Base-by-base conservation (phyloP, 2,113 vertebrate genomes). In the Tylochromis polylepis region DNA sequence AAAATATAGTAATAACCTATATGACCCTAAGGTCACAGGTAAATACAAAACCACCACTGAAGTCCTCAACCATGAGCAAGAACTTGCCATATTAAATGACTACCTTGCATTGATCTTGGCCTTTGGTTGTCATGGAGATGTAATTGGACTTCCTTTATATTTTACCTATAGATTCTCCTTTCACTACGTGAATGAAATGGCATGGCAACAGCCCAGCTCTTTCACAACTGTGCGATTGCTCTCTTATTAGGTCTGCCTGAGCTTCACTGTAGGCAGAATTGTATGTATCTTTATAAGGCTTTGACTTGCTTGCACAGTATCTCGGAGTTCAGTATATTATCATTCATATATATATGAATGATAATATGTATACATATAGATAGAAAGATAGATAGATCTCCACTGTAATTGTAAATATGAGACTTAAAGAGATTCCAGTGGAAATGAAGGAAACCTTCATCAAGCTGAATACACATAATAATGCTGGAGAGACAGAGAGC, bases 121-220 rank as follows among this genome's bases (percentile, higher is more conserved):
- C 83, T 79, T 79, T 84, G 87, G 92, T 94, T 90, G 92, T 89
- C 88, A 91, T 90, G 87, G 93, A 36, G 77, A 94, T 91, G 83
- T 92, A 93, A 91, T 94, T 91, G 87, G 88, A 84, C 92, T 89
- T 84, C 85, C 75, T 94, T 93, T 94, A 89, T 94, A 82, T 89
- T 89, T 85, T 60, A 88, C 83, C 91, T 91, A 85, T 85, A 93
- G 91, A 90, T 93, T 90, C 86, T 90, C 77, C 84, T 87, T 92
- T 94, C 86, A 87, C 78, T 22, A 65, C 65, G 55, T 91, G 90
- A 94, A 91, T 92, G 88, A 92, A 93, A 92, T 88, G 85, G 79
- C 88, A 60, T 77, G 88, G 87, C 83, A 89, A 89, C 85, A 93
- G 89, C 86, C 80, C 62, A 79, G 85, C 83, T 91, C 87, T 94